Conservation (phyloP, 1,140 invertebrate genomes). For the Bradynema listronoti region DNA sequence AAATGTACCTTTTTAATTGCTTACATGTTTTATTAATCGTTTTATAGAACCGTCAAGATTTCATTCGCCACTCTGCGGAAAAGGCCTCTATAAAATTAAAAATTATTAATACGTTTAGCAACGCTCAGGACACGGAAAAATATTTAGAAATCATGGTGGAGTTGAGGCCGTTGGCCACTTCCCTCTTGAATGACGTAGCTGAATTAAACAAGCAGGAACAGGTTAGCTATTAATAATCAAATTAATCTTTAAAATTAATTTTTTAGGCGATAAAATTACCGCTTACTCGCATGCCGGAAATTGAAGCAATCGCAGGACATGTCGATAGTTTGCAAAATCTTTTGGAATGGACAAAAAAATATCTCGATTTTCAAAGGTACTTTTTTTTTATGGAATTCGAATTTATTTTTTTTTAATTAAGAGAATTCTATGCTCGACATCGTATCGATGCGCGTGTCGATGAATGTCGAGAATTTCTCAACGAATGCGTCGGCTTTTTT, state of each 20-base stretch:
- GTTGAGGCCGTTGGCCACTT: constrained; percentile 24
- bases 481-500: constrained; percentile 24
- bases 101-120: constrained; percentile 33
- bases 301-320: constrained; percentile 18
- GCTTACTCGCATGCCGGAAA: constrained; percentile 14
- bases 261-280: constrained; percentile 26
- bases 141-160: constrained; percentile 28
- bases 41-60: constrained; percentile 33
- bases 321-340: constrained; percentile 30
- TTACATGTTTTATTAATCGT: not conserved
- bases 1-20: not conserved
- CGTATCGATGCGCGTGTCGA: constrained; percentile 30
- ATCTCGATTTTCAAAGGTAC: constrained; percentile 29
- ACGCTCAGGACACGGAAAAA: constrained; percentile 27
- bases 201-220: constrained; percentile 33
- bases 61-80: constrained; percentile 9
- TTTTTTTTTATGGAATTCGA: too few species aligned
- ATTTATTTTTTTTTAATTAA: constrained; percentile 18
- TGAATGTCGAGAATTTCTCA: constrained; percentile 29
- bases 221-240: constrained; percentile 12
- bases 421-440: constrained; percentile 22
- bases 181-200: constrained; percentile 24
- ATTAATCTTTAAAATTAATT: constrained; percentile 12
- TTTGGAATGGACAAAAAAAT: constrained; percentile 34
- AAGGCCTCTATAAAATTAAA: constrained; percentile 21